Base-by-base conservation (phyloP, 2,888 invertebrate species). In the Blastobasis lacticolella region DNA sequence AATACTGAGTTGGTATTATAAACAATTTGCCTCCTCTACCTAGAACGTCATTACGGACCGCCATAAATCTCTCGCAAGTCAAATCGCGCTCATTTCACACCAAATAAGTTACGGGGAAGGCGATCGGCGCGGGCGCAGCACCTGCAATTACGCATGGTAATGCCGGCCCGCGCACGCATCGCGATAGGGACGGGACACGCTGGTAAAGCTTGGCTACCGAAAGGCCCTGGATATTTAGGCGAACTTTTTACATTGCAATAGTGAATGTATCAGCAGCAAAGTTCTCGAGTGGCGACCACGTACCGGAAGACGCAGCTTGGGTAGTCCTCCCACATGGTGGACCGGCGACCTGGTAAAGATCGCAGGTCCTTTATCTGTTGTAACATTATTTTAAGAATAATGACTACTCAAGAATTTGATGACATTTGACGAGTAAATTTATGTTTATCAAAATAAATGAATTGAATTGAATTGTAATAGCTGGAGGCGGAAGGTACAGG, bases 41-140 rank as follows among this genome's bases (percentile, higher is more conserved):
- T 62, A 52, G 68, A 71, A 69, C 67, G 65, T 72, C 67, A 81
- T 80, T 81, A 82, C 73, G 70, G 56, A 52, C 50, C 54, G 51
- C 62, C 77, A 78, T 84, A 82, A 83, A 83, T 83, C 81, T 78
- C 73, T 61, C 47, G 57, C 67, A 66, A 74, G 70, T 75, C 76
- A 81, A 84, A 84, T 83, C 67, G 77, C 75, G 78, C 78, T 75
- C 78, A 79, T 83, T 83, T 84, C 81, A 81, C 84, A 85, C 83
- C 77, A 78, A 83, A 82, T 83, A 84, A 78, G 78, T 80, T 78
- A 78, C 76, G 67, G 65, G 57, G 69, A 68, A 69, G 65, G 55
- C 58, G 56, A 52, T 52, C 56, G 59, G 57, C 56, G 61, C 56
- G 45, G 57, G 64, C 64, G 68, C 65, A 62, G 66, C 70, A 61